Evolutionary conservation across 1,140 invertebrate genomes (phyloP).

Genomic region (Berghia stephanieae): DNA sequence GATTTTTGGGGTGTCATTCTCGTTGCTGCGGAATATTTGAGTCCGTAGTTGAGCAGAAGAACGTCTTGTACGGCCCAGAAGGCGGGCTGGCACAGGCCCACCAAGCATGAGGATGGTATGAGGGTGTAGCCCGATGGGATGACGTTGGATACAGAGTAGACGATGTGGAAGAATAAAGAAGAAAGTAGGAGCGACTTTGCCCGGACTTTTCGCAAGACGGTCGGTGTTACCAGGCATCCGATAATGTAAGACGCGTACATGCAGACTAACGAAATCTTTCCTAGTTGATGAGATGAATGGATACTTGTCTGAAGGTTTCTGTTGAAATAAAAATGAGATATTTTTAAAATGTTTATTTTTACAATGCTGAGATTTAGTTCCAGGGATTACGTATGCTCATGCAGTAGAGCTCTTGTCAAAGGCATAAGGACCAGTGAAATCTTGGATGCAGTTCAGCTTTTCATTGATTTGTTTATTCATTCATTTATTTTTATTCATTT

Average conservation of each 20-base stretch:
- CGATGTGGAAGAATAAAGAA: constrained; percentile 42
- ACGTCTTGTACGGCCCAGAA: constrained; percentile 44
- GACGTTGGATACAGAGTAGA: constrained; percentile 44
- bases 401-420: too few species aligned
- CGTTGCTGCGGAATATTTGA: constrained; percentile 39
- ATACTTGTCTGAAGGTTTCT: constrained; percentile 45
- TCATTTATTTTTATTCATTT: too few species aligned
- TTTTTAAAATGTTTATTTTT: too few species aligned
- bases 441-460: too few species aligned
- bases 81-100: constrained; percentile 42
- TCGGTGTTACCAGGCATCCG: constrained; percentile 36
- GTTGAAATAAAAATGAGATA: not conserved
- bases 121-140: constrained; percentile 45
- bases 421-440: too few species aligned
- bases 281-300: constrained; percentile 35
- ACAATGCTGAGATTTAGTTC: too few species aligned
- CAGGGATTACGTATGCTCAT: too few species aligned
- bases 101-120: constrained; percentile 40
- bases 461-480: too few species aligned
- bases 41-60: constrained; percentile 40
- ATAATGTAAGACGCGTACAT: constrained; percentile 44
- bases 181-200: constrained; percentile 41
- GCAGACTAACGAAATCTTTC: constrained; percentile 42
- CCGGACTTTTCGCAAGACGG: constrained; percentile 34
- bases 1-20: constrained; percentile 36